Conservation (phyloP, 2,888 invertebrate genomes). For the Nephrotoma appendiculata region DNA sequence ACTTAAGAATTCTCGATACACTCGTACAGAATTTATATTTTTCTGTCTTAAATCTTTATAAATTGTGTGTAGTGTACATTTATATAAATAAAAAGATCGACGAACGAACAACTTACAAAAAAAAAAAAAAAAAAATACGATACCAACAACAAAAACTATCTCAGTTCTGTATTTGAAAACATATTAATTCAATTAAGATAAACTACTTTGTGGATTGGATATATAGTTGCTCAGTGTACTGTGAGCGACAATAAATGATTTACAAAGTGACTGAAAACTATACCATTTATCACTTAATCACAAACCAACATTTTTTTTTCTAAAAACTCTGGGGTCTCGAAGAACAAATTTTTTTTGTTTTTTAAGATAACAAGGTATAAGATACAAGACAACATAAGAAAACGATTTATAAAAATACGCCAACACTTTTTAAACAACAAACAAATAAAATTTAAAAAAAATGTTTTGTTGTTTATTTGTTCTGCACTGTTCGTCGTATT, state of each 20-base stretch:
- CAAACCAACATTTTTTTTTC: not conserved
- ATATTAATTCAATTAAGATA: not conserved
- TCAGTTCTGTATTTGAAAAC: not conserved
- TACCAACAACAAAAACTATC: not conserved
- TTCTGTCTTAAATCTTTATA: not conserved
- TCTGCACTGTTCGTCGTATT: not conserved
- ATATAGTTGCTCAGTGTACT: not conserved
- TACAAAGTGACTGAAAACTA: not conserved
- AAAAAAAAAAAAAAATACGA: not conserved
- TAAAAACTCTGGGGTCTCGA: not conserved
- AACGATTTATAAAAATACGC: not conserved
- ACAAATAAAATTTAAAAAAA: not conserved
- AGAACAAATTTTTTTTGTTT: not conserved
- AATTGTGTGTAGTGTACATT: not conserved
- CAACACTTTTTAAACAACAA: not conserved
- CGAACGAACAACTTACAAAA: not conserved
- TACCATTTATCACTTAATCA: not conserved
- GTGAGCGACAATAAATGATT: not conserved
- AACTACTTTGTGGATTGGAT: not conserved
- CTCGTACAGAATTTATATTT: not conserved
- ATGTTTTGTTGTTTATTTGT: not conserved
- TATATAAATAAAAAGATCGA: not conserved
- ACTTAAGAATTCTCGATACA: not conserved
- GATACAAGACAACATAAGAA: not conserved
- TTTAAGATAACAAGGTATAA: not conserved